Conservation (phyloP, 2,888 invertebrate species). For the Psylliodes chrysocephalus region DNA sequence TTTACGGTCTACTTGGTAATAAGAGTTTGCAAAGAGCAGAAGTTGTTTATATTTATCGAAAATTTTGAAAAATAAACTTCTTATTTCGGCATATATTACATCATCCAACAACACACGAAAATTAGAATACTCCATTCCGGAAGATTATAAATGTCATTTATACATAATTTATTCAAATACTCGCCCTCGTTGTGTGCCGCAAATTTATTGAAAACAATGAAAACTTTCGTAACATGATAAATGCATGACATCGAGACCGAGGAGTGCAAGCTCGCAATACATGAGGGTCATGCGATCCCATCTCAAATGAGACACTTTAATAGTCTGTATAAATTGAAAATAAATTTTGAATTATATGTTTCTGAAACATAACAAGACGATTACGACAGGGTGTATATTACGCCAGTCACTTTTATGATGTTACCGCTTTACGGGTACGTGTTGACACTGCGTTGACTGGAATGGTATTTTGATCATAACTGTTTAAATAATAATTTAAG, state of each 20-base stretch:
- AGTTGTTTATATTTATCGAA: no score
- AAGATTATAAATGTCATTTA: slow-evolving; percentile 34
- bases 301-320: slow-evolving; percentile 49
- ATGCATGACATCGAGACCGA: slow-evolving; percentile 35
- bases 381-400: slow-evolving; percentile 28
- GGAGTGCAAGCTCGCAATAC: slow-evolving; percentile 36
- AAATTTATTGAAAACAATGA: slow-evolving; percentile 41
- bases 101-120: no score
- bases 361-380: slow-evolving; percentile 30
- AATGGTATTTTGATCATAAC: no score
- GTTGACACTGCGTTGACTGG: neutral
- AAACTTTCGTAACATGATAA: slow-evolving; percentile 40
- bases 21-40: no score
- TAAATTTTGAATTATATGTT: slow-evolving; percentile 49
- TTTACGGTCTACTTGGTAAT: no score
- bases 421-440: slow-evolving; percentile 3
- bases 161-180: slow-evolving; percentile 31
- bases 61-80: no score
- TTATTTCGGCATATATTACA: neutral
- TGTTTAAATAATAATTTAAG: no score
- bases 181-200: slow-evolving; percentile 23
- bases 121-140: slow-evolving; percentile 21
- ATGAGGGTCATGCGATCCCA: slow-evolving; percentile 48
- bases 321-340: slow-evolving; percentile 53
- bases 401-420: slow-evolving; percentile 12